These are phyloP conservation scores for Cantharis lateralis DNA, from an alignment of 2,888 invertebrate genomes.

Conservation along the genomic window DNA sequence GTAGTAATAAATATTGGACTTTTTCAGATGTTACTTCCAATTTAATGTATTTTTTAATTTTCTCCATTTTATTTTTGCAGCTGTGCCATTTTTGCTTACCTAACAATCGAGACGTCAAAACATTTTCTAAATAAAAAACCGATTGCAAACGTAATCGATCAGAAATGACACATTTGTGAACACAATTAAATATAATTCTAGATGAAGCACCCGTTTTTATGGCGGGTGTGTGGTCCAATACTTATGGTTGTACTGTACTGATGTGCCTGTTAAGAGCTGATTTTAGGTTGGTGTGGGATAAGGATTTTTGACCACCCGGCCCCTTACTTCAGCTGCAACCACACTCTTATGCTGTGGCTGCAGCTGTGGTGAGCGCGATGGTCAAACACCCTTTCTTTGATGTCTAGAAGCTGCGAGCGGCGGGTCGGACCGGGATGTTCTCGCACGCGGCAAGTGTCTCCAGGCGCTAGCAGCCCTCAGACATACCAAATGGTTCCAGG, in stretches of 20 bases:
- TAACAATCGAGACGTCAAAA: background rate
- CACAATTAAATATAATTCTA: conserved; percentile 6
- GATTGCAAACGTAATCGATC: background rate
- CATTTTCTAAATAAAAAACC: background rate
- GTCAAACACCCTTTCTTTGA: conserved; percentile 73
- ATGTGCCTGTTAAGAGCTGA: conserved; percentile 53
- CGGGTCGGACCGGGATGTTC: conserved; percentile 84
- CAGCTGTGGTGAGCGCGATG: conserved; percentile 59
- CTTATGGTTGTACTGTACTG: conserved; percentile 53
- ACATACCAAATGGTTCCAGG: conserved; percentile 99
- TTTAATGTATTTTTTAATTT: background rate
- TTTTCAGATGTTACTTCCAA: conserved; percentile 33
- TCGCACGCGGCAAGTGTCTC: conserved; percentile 99
- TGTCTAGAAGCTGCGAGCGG: conserved; percentile 68
- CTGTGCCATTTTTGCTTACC: background rate
- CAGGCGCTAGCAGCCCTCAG: conserved; percentile 99
- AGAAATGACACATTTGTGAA: conserved; percentile 13
- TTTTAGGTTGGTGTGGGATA: conserved; percentile 60
- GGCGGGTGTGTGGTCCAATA: conserved; percentile 48
- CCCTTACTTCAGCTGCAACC: conserved; percentile 41
- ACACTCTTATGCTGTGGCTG: conserved; percentile 35
- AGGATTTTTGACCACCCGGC: conserved; percentile 73
- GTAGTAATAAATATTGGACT: conserved; percentile 57
- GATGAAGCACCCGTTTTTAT: conserved; percentile 14
- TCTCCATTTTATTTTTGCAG: conserved; percentile 9